A percentile compares a stretch with the other conserved stretches of the same genome.
phyloP scores from a whole-genome alignment of 2,797 vertebrate genomes.

The Ara ararauna region DNA sequence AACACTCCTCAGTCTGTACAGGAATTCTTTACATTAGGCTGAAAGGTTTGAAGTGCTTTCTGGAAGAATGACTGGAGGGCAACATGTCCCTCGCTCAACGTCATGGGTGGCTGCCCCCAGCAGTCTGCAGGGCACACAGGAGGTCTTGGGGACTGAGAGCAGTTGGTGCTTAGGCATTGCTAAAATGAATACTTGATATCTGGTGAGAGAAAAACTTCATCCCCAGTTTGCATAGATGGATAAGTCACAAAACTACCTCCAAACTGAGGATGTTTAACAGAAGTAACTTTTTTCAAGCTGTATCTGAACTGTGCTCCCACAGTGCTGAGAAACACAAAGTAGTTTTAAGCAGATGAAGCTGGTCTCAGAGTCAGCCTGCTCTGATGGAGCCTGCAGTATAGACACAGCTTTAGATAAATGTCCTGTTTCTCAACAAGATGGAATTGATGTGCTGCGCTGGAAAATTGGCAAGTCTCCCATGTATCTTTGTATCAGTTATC shows the following conservation, averaged over 20 bases:
- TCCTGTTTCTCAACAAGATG: not conserved
- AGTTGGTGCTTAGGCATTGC: not conserved
- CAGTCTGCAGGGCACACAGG: rapidly evolving
- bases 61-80: not conserved
- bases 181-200: not conserved
- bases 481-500: not conserved
- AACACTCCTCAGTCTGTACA: not conserved
- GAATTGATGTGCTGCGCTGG: not conserved
- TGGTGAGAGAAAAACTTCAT: not conserved
- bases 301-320: not conserved
- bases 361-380: not conserved
- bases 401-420: not conserved
- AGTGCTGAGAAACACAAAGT: not conserved
- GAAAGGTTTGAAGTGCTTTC: not conserved
- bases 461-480: not conserved
- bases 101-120: no score
- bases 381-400: not conserved
- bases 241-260: not conserved
- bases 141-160: not conserved
- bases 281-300: not conserved
- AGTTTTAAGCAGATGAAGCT: not conserved
- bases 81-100: not conserved
- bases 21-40: not conserved
- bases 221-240: not conserved
- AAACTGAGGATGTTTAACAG: not conserved